These are phyloP conservation scores for Callospermophilus lateralis DNA, from an alignment of 2,113 vertebrate species.

Conservation along the genomic window DNA sequence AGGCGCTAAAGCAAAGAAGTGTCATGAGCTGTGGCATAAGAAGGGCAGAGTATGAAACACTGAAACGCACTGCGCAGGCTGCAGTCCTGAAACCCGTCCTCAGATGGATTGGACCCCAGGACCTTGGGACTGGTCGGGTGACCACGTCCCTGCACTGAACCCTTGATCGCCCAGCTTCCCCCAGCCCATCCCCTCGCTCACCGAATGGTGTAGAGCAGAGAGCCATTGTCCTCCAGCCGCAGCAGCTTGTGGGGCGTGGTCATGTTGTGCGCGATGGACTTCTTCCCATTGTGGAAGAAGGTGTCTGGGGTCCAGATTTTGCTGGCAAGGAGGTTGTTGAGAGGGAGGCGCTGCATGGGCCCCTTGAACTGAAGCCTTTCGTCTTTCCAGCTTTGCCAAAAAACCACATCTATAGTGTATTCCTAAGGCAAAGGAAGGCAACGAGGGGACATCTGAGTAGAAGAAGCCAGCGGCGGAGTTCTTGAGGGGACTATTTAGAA, in stretches of 20 bases:
- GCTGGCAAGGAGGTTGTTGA: conserved; percentile 97
- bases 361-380: conserved; percentile 96
- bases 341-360: conserved; percentile 95
- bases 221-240: conserved; percentile 95
- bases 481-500: rapidly evolving
- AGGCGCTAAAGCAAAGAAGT: not conserved
- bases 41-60: not conserved
- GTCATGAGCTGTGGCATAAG: rapidly evolving
- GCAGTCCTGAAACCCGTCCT: no score
- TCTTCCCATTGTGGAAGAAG: conserved; percentile 98
- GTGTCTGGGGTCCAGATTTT: conserved; percentile 99
- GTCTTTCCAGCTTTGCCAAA: conserved; percentile 99
- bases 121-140: no score
- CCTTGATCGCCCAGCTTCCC: rapidly evolving
- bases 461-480: rapidly evolving
- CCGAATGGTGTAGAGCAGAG: conserved; percentile 99
- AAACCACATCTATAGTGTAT: conserved; percentile 98
- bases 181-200: conserved; percentile 74
- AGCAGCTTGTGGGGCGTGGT: conserved; percentile 98
- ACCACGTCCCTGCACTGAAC: not conserved
- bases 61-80: rapidly evolving
- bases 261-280: conserved; percentile 99
- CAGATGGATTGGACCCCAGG: rapidly evolving
- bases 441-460: rapidly evolving
- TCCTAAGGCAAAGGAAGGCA: conserved; percentile 89